These are phyloP conservation scores for Leptopilina syphax DNA, from an alignment of 2,888 invertebrate genomes.

Conservation along the genomic window DNA sequence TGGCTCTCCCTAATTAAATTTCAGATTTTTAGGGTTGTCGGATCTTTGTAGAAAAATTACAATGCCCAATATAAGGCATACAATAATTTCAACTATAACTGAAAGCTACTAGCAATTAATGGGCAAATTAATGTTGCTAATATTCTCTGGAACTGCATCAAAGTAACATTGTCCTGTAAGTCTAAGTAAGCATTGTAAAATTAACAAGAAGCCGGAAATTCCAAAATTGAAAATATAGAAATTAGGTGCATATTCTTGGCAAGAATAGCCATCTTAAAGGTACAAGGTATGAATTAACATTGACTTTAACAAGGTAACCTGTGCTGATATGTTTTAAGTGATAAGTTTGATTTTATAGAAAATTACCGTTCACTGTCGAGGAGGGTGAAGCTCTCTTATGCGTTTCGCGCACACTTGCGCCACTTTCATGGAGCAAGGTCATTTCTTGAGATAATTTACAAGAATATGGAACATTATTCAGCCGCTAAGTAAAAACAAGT, in stretches of 20 bases:
- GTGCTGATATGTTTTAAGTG: not conserved
- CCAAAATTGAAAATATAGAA: too few species aligned
- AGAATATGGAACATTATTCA: not conserved
- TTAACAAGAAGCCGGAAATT: too few species aligned
- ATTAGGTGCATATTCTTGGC: too few species aligned
- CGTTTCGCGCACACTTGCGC: conserved; percentile 3
- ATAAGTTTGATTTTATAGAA: not conserved
- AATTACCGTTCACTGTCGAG: not conserved
- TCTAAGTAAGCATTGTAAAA: too few species aligned
- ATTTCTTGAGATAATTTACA: not conserved
- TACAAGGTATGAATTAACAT: not conserved
- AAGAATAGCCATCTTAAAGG: too few species aligned
- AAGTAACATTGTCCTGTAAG: too few species aligned
- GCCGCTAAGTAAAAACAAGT: not conserved
- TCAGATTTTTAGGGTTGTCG: not conserved
- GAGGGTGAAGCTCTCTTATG: not conserved
- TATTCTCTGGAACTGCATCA: too few species aligned
- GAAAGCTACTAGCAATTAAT: too few species aligned
- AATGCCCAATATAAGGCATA: too few species aligned
- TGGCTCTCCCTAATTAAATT: not conserved
- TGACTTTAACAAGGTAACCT: not conserved
- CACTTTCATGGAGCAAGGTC: conserved; percentile 18
- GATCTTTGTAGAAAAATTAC: not conserved
- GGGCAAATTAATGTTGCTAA: too few species aligned
- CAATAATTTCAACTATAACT: too few species aligned